A percentile compares a stretch with the other conserved stretches of the same genome.
phyloP scores from a whole-genome alignment of 2,797 vertebrate species.

The Coendou prehensilis region DNA sequence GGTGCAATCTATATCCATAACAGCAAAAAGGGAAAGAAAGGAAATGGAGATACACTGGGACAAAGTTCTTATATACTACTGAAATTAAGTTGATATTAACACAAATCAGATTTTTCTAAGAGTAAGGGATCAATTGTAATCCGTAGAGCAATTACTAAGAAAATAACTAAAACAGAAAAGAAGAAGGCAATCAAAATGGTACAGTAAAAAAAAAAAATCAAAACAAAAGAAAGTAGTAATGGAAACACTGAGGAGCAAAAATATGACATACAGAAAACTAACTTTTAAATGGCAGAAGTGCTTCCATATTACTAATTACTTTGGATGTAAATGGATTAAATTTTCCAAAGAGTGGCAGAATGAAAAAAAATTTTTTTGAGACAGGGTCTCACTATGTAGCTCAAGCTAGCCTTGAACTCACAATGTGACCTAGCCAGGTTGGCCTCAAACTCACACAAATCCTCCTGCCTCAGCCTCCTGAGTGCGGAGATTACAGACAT shows the following conservation, averaged over 20 bases:
- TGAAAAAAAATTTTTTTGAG: neutral
- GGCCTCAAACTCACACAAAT: neutral
- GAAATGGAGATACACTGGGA: neutral
- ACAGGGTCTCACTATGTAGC: neutral
- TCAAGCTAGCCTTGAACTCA: neutral
- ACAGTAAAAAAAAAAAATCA: neutral
- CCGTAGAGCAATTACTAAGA: neutral
- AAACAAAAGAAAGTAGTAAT: conserved; percentile 11
- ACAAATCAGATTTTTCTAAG: neutral
- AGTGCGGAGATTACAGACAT: neutral
- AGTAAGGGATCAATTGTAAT: neutral
- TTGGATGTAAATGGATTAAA: neutral
- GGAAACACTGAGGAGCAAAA: neutral
- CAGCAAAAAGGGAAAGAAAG: neutral
- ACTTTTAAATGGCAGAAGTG: neutral
- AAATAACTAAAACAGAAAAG: conserved; percentile 32
- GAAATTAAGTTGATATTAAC: neutral
- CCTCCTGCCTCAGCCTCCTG: neutral
- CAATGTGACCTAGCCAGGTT: neutral
- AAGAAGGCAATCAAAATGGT: neutral
- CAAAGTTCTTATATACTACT: neutral
- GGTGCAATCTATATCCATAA: neutral
- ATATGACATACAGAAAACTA: neutral
- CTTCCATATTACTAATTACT: neutral
- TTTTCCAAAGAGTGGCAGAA: neutral